Percentiles rank a stretch among this genome's conserved stretches.
These are phyloP conservation scores for Pollenia griseotomentosa DNA, from an alignment of 2,888 invertebrate genomes.

Conservation along the genomic window DNA sequence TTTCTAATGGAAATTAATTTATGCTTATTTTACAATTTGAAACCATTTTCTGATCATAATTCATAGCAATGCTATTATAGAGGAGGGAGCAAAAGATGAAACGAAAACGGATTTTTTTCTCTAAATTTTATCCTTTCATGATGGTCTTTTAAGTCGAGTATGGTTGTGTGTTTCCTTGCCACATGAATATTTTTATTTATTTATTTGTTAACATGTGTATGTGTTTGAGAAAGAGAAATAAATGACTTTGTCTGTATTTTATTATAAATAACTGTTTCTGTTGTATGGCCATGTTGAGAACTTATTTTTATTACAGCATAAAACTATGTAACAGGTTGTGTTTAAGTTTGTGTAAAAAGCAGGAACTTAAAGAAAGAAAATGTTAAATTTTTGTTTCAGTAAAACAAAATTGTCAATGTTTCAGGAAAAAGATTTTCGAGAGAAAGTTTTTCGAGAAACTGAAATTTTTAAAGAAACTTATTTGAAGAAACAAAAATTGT, in stretches of 20 bases:
- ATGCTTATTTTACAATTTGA: conserved; percentile 28
- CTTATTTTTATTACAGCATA: background rate
- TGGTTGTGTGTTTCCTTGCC: background rate
- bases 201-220: conserved; percentile 10
- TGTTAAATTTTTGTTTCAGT: too few species aligned
- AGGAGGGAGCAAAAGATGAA: background rate
- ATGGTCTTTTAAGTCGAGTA: background rate
- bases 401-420: too few species aligned
- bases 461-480: too few species aligned
- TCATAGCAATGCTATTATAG: conserved; percentile 1
- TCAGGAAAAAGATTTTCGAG: too few species aligned
- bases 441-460: too few species aligned
- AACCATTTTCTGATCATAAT: conserved; percentile 34
- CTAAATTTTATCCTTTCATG: conserved; percentile 1
- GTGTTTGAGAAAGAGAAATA: background rate
- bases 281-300: conserved; percentile 10
- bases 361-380: too few species aligned
- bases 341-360: too few species aligned
- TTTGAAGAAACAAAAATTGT: too few species aligned
- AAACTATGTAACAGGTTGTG: background rate
- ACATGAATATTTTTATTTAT: conserved; percentile 27
- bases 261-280: conserved; percentile 45
- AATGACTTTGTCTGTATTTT: conserved; percentile 38
- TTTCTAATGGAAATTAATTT: conserved; percentile 39
- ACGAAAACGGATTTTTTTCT: background rate